Evolutionary conservation across 2,797 vertebrate genomes (phyloP).

Genomic region (Pipistrellus kuhlii): DNA sequence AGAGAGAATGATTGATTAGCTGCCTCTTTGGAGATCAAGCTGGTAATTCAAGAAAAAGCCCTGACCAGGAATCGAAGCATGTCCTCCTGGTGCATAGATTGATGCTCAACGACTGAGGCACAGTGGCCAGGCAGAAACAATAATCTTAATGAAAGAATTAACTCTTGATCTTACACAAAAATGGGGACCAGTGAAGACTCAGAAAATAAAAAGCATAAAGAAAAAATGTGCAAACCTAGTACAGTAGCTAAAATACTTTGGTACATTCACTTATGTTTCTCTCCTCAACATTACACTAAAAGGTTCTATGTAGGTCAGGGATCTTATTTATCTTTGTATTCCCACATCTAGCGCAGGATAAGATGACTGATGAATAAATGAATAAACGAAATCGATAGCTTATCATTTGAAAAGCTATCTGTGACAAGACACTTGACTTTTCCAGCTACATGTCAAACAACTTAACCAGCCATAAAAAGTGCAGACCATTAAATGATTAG

Average conservation of each 20-base stretch:
- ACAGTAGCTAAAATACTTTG: neutral
- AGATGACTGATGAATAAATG: neutral
- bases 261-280: neutral
- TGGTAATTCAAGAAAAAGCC: too few relatives aligned
- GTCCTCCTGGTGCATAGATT: too few relatives aligned
- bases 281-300: neutral
- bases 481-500: neutral
- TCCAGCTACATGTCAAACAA: neutral
- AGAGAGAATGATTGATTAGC: too few relatives aligned
- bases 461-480: too few relatives aligned
- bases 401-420: neutral
- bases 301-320: neutral
- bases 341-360: neutral
- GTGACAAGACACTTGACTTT: neutral
- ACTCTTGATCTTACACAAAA: neutral
- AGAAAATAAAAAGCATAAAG: constrained; percentile 23
- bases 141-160: constrained; percentile 9
- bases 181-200: neutral
- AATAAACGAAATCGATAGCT: neutral
- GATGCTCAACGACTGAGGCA: too few relatives aligned
- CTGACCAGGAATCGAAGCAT: too few relatives aligned
- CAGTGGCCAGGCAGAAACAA: too few relatives aligned
- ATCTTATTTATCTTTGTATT: neutral
- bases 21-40: too few relatives aligned
- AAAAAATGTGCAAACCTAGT: neutral